These are phyloP conservation scores for Machaerirhynchus nigripectus DNA, from an alignment of 2,113 vertebrate genomes.

Conservation along the genomic window DNA sequence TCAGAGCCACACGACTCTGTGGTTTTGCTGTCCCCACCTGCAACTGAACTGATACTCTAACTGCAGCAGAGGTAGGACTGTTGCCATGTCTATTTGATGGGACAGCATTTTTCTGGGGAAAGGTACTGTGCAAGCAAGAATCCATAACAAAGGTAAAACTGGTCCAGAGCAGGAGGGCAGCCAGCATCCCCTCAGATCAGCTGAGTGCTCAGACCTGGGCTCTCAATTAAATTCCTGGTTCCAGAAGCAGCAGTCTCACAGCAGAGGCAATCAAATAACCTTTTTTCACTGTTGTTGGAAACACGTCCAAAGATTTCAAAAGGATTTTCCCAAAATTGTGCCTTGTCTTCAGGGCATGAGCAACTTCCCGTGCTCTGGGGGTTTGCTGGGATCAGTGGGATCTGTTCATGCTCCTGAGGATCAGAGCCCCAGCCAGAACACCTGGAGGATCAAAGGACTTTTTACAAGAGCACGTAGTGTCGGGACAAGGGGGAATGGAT, in stretches of 20 bases:
- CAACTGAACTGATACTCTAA: accelerated
- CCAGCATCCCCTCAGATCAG: not conserved
- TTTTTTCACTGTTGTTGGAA: not conserved
- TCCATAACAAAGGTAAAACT: accelerated
- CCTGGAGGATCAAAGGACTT: not conserved
- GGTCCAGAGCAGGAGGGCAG: not conserved
- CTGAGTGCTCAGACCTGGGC: not conserved
- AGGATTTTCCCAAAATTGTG: not conserved
- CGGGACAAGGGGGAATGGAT: not conserved
- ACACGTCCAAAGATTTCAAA: not conserved
- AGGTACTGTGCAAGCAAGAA: not conserved
- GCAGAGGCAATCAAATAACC: not conserved
- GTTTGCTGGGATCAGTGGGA: not conserved
- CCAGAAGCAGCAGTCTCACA: not conserved
- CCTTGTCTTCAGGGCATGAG: not conserved
- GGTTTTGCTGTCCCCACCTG: not conserved
- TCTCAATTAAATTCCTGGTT: not conserved
- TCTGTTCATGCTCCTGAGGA: not conserved
- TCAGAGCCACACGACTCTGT: not conserved
- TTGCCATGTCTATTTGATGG: not conserved
- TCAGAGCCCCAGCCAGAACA: not conserved
- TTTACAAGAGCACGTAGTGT: not conserved
- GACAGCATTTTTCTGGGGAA: not conserved
- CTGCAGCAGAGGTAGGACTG: not conserved
- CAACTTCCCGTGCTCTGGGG: not conserved